Evolutionary conservation across 2,113 vertebrate genomes (phyloP), one percentile per base, ranked within the genome.

Genomic region (Periophthalmus modestus): DNA sequence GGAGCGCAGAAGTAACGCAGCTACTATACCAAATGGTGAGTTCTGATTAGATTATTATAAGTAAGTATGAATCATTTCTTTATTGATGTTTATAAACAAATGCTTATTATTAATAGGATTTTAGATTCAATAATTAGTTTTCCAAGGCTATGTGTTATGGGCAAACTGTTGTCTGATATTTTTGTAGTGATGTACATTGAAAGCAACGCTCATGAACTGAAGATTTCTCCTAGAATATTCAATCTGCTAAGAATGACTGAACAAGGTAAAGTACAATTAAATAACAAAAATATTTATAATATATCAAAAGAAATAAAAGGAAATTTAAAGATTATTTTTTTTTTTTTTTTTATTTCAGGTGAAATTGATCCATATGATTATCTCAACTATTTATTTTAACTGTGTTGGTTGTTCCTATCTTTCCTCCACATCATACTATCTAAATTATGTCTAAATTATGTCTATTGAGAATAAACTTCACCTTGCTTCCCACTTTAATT

Each of bases 1-100:
- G 75, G 76, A 75, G 78, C 85, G 84, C 39, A n/a, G n/a, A 66
- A 74, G 72, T 55, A 81, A 78, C 5, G 81, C 28, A 5, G 65
- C 24, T 39, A n/a, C 68, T 19, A 24, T 33, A 19, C 63, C 50
- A n/a, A 24, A 46, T 28, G 72, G 85, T 90, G 67, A 59, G 84
- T 69, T 2, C 24, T 13, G n/a, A 2, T 23, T 23, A 59, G 18
- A 36, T 28, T 15, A 33, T 61, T 33, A 2, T 3, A 61, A 24
- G 2, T 4, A 61, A 28, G 16, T 28, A 15, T 28, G 13, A 23
- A 21, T 23, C 10, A 57, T 10, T 57, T 23, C 2, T 57, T 21
- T n/a, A 57, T 57, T 57, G 9, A 23, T 61, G 58, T 19, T 62
- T 62, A 12, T 33, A 62, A 18, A 62, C 10, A 62, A 5, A 15